Evolutionary conservation across 35 echinoderm and acorn worm species (phyloP).

Genomic region (Lytechinus variegatus): DNA sequence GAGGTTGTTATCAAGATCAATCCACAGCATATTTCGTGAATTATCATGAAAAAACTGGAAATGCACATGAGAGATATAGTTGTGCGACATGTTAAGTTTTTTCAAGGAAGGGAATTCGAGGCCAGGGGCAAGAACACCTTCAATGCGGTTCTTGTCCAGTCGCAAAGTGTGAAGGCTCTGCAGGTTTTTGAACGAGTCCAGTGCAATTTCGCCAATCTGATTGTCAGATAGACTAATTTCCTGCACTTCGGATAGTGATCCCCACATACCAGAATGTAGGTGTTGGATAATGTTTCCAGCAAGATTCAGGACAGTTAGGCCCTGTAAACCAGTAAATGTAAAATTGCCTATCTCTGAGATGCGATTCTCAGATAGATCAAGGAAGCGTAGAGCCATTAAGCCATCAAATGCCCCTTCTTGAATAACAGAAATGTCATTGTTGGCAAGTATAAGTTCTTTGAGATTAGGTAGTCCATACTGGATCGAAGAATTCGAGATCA

Average conservation of each 20-base stretch:
- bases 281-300: neutral
- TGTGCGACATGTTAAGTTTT: constrained; percentile 11
- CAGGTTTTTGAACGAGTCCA: neutral
- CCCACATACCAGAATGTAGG: neutral
- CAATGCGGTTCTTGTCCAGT: constrained; percentile 18
- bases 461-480: constrained; percentile 27
- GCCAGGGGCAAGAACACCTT: neutral
- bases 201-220: neutral
- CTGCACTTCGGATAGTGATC: neutral
- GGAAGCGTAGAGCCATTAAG: neutral
- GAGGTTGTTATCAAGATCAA: constrained; percentile 38
- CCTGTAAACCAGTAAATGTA: neutral
- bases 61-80: neutral
- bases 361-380: constrained; percentile 29
- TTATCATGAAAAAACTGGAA: neutral
- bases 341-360: neutral
- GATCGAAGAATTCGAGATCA: neutral
- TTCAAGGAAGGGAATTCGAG: neutral
- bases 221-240: constrained; percentile 5
- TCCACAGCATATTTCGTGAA: neutral
- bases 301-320: neutral
- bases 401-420: neutral
- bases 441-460: neutral
- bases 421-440: constrained; percentile 24
- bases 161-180: neutral